Percentiles rank a stretch among this genome's conserved stretches.
Evolutionary conservation across 2,888 invertebrate genomes (phyloP).

Genomic region (Anthophora plumipes): DNA sequence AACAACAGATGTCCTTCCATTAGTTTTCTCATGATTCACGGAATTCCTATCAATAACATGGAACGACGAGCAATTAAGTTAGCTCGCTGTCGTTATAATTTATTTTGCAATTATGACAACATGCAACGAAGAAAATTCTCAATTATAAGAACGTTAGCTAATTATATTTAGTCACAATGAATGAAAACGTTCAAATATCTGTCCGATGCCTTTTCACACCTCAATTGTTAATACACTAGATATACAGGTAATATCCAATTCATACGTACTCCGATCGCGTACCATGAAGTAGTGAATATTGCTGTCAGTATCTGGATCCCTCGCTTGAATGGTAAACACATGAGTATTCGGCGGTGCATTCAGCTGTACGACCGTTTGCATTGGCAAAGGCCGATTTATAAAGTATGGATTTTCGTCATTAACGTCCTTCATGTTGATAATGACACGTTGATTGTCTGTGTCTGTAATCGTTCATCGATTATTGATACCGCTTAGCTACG

Average conservation of each 20-base stretch:
- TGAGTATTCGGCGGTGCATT: slow-evolving; percentile 98
- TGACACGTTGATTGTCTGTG: slow-evolving; percentile 97
- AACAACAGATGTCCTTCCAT: no score
- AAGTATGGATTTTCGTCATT: slow-evolving; percentile 99
- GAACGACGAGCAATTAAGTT: slow-evolving; percentile 3
- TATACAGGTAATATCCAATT: slow-evolving; percentile 1
- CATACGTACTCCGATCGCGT: slow-evolving; percentile 90
- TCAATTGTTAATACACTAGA: neutral
- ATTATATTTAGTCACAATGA: neutral
- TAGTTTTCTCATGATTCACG: slow-evolving; percentile 1
- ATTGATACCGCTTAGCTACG: slow-evolving; percentile 39
- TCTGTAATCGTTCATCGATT: slow-evolving; percentile 86
- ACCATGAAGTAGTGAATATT: slow-evolving; percentile 98
- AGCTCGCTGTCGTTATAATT: neutral
- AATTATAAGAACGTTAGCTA: neutral
- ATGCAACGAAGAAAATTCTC: neutral
- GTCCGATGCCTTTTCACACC: neutral
- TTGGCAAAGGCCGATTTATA: slow-evolving; percentile 97
- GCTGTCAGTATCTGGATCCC: slow-evolving; percentile 98
- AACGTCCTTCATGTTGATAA: slow-evolving; percentile 97
- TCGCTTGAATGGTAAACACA: slow-evolving; percentile 98
- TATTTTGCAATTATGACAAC: neutral
- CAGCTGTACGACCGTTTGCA: slow-evolving; percentile 98
- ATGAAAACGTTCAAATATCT: neutral
- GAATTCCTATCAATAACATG: neutral